phyloP scores from a whole-genome alignment of 2,113 vertebrate species.

The Lasiurus cinereus region DNA sequence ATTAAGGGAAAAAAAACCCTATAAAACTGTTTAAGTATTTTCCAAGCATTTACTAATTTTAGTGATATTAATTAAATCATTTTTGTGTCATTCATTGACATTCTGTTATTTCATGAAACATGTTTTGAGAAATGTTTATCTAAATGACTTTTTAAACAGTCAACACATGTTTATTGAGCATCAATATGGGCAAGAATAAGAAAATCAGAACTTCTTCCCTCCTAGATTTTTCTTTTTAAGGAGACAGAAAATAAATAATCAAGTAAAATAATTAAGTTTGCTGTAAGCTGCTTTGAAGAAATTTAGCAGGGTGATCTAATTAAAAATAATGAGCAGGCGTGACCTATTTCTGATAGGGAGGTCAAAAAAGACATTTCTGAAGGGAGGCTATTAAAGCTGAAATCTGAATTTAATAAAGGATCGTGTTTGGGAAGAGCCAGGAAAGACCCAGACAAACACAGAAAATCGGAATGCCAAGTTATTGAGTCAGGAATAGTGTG shows the following conservation, averaged over 20 bases:
- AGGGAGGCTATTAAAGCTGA: background rate
- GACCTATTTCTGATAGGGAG: background rate
- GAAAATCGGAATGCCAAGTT: background rate
- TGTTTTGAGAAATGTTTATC: background rate
- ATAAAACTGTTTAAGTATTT: background rate
- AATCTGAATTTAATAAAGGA: background rate
- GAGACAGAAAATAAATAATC: background rate
- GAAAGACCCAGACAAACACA: background rate
- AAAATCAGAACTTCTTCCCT: background rate
- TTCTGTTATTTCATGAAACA: background rate
- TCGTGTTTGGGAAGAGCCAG: background rate
- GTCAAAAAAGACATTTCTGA: background rate
- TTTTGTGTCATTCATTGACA: background rate
- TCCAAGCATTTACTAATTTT: background rate
- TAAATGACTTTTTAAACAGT: background rate
- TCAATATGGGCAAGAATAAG: background rate
- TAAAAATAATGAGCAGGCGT: background rate
- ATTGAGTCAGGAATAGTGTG: background rate
- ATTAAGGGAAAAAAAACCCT: background rate
- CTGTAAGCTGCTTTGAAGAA: background rate
- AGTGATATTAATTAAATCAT: background rate
- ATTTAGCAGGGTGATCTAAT: background rate
- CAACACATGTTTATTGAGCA: background rate
- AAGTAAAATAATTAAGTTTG: background rate
- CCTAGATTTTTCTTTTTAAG: background rate